phyloP scores from a whole-genome alignment of 2,888 invertebrate species.

The Hetaerina titia region DNA sequence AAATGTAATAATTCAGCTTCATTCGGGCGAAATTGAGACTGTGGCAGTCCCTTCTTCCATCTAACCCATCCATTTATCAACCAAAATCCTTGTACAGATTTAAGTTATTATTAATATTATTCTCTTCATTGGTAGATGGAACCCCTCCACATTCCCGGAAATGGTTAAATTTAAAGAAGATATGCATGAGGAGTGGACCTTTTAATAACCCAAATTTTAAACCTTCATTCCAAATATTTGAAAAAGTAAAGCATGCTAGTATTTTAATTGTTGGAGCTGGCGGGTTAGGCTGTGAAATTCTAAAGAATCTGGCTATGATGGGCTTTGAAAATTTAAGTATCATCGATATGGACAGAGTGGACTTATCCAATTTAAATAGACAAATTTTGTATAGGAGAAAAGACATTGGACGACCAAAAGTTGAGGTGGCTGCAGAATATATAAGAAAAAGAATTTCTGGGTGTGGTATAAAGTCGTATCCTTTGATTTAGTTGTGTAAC shows the following conservation, averaged over 20 bases:
- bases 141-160: background rate
- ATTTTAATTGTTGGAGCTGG: constrained; percentile 96
- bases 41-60: too few relatives aligned
- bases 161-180: constrained; percentile 77
- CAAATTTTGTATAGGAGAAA: constrained; percentile 97
- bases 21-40: too few relatives aligned
- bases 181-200: constrained; percentile 94
- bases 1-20: too few relatives aligned
- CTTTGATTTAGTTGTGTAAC: background rate
- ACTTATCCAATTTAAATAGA: constrained; percentile 97
- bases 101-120: background rate
- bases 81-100: background rate
- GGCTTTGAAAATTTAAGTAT: constrained; percentile 97
- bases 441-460: constrained; percentile 94
- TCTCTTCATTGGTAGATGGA: background rate
- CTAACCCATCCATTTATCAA: too few relatives aligned
- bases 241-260: constrained; percentile 82
- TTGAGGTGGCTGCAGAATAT: constrained; percentile 96
- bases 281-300: constrained; percentile 97
- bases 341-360: constrained; percentile 99
- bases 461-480: constrained; percentile 88
- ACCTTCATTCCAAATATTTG: constrained; percentile 89
- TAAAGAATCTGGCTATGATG: constrained; percentile 97
- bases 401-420: constrained; percentile 97
- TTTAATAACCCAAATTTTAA: constrained; percentile 96